Conservation (phyloP, 37 sponge, comb jelly and placozoan genomes). For the Axinella damicornis region DNA sequence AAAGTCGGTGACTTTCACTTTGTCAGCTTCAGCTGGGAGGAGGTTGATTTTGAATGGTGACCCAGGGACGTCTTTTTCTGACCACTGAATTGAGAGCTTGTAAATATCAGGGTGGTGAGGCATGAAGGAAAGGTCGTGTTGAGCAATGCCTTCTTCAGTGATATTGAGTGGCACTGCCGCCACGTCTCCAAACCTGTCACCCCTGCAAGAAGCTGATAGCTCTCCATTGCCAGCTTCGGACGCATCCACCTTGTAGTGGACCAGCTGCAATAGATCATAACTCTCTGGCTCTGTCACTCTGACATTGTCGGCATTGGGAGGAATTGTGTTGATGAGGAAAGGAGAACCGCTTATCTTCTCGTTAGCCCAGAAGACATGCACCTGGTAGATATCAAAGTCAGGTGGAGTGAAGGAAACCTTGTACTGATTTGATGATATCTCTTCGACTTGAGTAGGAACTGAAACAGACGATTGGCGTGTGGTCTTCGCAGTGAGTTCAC, state of each 20-base stretch:
- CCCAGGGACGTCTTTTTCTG: constrained; percentile 16
- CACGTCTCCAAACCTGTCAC: constrained; percentile 63
- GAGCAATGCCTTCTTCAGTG: constrained; percentile 3
- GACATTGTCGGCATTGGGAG: constrained; percentile 41
- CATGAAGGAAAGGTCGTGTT: constrained; percentile 17
- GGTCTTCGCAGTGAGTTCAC: constrained; percentile 45
- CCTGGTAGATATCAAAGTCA: constrained; percentile 26
- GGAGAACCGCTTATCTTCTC: constrained; percentile 45
- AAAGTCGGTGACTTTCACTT: constrained; percentile 31
- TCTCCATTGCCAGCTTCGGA: constrained; percentile 70
- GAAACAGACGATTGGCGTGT: constrained; percentile 10
- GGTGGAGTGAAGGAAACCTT: constrained; percentile 36
- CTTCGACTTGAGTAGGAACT: constrained; percentile 23
- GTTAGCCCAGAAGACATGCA: constrained; percentile 27
- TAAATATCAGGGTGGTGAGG: constrained; percentile 53
- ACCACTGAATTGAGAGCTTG: constrained; percentile 54
- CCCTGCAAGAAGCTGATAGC: constrained; percentile 52
- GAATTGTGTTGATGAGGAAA: constrained; percentile 37
- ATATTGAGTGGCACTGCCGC: constrained; percentile 8
- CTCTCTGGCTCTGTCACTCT: constrained; percentile 49
- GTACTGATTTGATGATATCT: constrained; percentile 11
- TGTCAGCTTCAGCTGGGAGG: constrained; percentile 42
- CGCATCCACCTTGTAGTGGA: constrained; percentile 50
- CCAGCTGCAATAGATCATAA: constrained; percentile 6
- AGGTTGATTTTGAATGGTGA: constrained; percentile 67